Conservation (phyloP, 1,140 invertebrate genomes). For the Hylyphantes graminicola region DNA sequence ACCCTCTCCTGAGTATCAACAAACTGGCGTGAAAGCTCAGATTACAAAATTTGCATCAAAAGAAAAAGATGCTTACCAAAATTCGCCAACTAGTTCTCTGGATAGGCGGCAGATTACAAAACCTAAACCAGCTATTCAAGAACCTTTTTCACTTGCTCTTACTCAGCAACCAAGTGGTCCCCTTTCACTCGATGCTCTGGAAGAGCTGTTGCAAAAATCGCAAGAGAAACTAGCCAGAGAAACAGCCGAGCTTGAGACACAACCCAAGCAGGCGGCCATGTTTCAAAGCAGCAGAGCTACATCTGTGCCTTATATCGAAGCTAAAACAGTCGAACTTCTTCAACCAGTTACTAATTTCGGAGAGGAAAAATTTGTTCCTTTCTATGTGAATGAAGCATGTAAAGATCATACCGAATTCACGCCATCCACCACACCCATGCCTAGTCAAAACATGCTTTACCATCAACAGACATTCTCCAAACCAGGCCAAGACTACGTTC, state of each 20-base stretch:
- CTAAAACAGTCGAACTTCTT: neutral
- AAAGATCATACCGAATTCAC: neutral
- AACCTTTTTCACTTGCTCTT: neutral
- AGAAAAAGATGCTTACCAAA: slow-evolving; percentile 42
- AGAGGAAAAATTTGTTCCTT: neutral
- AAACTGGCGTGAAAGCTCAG: slow-evolving; percentile 67
- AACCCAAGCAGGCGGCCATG: slow-evolving; percentile 42
- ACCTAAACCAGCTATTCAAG: slow-evolving; percentile 9
- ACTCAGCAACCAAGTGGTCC: slow-evolving; percentile 30
- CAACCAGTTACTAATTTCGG: neutral
- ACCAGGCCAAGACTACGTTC: slow-evolving; percentile 41
- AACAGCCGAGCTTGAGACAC: neutral
- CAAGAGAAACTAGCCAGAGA: neutral
- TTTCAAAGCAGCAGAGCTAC: slow-evolving; percentile 28
- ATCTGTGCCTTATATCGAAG: slow-evolving; percentile 26
- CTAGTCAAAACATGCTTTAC: neutral
- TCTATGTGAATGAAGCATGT: slow-evolving; percentile 26
- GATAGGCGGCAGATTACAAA: slow-evolving; percentile 39
- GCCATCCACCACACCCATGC: neutral
- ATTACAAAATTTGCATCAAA: slow-evolving; percentile 60
- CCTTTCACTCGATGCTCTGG: slow-evolving; percentile 36
- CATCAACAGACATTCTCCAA: slow-evolving; percentile 12
- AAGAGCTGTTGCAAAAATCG: slow-evolving; percentile 31
- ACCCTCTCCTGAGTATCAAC: slow-evolving; percentile 72
- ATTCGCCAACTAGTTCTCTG: slow-evolving; percentile 46